Evolutionary conservation across 2,888 invertebrate species (phyloP).

Genomic region (Brachypalpus laphriformis): DNA sequence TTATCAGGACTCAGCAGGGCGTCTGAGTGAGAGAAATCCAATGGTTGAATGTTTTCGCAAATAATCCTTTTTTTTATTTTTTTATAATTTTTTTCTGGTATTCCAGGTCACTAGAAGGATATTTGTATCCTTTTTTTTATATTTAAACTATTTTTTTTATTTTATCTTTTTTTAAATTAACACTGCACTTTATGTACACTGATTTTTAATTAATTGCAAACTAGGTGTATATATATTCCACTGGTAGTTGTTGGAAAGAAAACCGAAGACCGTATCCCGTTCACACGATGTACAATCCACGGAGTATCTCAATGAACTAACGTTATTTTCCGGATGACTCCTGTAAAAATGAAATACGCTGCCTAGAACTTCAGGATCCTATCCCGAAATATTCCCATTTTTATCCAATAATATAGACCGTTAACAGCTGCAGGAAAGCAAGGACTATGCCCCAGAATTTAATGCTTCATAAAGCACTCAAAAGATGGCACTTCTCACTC

Average conservation of each 20-base stretch:
- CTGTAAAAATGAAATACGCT: conserved; percentile 70
- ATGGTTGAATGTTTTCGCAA: conserved; percentile 10
- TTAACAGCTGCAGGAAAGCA: conserved; percentile 57
- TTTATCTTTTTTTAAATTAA: background rate
- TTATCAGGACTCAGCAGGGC: conserved; percentile 40
- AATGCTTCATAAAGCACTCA: conserved; percentile 33
- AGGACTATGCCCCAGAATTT: conserved; percentile 56
- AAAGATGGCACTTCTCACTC: conserved; percentile 42
- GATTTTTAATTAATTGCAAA: background rate
- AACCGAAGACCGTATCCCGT: conserved; percentile 51
- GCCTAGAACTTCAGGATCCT: conserved; percentile 67
- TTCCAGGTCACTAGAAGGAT: conserved; percentile 39
- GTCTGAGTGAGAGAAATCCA: conserved; percentile 38
- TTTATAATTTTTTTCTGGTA: background rate
- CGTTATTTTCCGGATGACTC: conserved; percentile 77
- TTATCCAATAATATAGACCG: conserved; percentile 44
- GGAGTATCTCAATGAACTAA: conserved; percentile 78
- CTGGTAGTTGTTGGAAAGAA: conserved; percentile 20
- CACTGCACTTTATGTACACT: conserved; percentile 10
- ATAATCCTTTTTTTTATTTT: background rate
- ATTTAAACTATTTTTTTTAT: background rate
- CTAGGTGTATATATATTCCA: conserved; percentile 1
- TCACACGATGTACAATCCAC: conserved; percentile 75
- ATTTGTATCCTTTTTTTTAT: conserved; percentile 5
- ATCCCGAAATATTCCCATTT: conserved; percentile 72